Conservation (phyloP, 92 coral and sea anemone species). For the Heliopora coerulea region DNA sequence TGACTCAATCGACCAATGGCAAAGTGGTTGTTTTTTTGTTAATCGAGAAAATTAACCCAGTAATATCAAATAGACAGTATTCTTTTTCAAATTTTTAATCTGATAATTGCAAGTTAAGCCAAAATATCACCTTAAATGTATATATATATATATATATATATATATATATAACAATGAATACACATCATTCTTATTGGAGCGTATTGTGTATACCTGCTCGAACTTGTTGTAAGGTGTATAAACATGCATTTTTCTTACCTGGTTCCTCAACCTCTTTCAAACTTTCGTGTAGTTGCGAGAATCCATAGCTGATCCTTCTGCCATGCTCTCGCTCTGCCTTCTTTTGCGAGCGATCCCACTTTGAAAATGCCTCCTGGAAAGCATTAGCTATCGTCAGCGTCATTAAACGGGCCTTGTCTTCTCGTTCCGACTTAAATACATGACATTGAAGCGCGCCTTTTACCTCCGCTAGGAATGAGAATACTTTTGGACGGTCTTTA, state of each 20-base stretch:
- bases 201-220: not conserved
- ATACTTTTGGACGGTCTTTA: conserved; percentile 59
- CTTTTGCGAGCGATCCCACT: conserved; percentile 62
- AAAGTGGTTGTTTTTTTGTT: no score
- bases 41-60: no score
- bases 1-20: no score
- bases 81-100: no score
- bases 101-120: no score
- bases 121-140: no score
- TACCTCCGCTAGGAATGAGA: conserved; percentile 75
- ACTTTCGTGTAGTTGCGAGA: conserved; percentile 2
- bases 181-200: no score
- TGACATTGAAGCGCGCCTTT: conserved; percentile 76
- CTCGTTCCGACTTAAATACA: conserved; percentile 68
- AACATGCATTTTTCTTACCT: no score
- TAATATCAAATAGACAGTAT: no score
- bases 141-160: not conserved
- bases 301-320: conserved; percentile 13
- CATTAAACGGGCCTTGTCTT: conserved; percentile 63
- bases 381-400: conserved; percentile 74
- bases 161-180: no score
- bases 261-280: conserved; percentile 32
- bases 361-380: conserved; percentile 68
- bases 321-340: conserved; percentile 55
- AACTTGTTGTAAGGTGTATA: no score